Evolutionary conservation across 2,113 vertebrate genomes (phyloP), one percentile per base, ranked within the genome.

Genomic region (Athene noctua): DNA sequence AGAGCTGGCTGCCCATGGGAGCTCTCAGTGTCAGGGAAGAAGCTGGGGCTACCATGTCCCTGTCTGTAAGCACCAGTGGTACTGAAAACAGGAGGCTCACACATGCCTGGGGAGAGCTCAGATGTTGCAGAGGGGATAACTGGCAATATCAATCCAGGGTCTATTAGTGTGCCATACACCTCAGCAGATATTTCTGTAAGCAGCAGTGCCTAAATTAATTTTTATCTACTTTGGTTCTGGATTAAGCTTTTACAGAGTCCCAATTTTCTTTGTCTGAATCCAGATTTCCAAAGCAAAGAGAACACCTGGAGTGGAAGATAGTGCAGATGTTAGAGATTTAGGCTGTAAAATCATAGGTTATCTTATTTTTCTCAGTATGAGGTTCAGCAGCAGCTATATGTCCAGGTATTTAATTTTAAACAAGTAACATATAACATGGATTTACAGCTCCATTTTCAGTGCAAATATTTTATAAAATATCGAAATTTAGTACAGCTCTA

Each of bases 391-490:
- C 46, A 92, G 27, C 63, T 93, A 72, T 52, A 22, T 52, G 79
- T 92, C 29, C 55, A 72, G 49, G 44, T 92, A 91, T 87, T 94
- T 88, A 13, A 49, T 77, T 89, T 93, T 79, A 87, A 95, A 89
- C 40, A 88, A 66, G 75, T 92, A 92, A 84, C 57, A 89, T 21
- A 32, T 49, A 91, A 75, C 70, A n/a, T 46, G 66, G 73, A 93
- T 94, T 92, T 95, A 57, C 68, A 87, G 57, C 46, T 94, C 57
- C 80, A 74, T 85, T 94, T 95, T 84, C 58, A 49, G 57, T 75
- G 54, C 46, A 94, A 75, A 84, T 96, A 80, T 85, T 92, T 95
- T 90, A 81, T 87, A 91, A 92, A 94, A 85, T 79, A 94, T 40
- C 88, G 78, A 92, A 92, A 90, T 88, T 87, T 90, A 91, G 57